phyloP scores from a whole-genome alignment of 37 sponge, comb jelly and placozoan species.

The Ephydatia muelleri region DNA sequence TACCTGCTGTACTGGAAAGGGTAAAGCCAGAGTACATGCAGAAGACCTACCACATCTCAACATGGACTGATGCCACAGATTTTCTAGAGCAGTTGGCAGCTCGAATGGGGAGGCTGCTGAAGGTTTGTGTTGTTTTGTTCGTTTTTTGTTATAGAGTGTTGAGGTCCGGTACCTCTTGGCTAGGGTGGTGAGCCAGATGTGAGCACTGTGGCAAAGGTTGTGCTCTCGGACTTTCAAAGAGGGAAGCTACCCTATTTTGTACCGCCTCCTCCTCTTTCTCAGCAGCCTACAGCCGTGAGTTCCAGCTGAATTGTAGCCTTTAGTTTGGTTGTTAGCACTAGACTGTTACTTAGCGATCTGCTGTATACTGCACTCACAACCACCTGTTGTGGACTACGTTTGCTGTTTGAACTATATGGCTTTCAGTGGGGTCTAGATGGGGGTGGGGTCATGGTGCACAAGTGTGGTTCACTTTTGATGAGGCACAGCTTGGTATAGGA shows the following conservation, averaged over 20 bases:
- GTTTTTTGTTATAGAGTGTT: background rate
- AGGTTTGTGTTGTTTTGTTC: slow-evolving; percentile 42
- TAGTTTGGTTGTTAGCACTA: background rate
- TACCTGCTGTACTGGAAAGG: slow-evolving; percentile 87
- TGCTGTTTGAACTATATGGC: no score
- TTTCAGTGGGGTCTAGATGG: no score
- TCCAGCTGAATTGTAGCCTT: background rate
- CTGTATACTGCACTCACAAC: no score
- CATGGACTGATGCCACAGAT: slow-evolving; percentile 80
- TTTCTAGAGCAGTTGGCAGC: slow-evolving; percentile 84
- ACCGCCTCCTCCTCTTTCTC: slow-evolving; percentile 57
- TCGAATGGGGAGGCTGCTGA: slow-evolving; percentile 82
- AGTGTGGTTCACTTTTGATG: no score
- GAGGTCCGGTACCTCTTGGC: background rate
- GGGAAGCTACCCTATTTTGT: slow-evolving; percentile 97
- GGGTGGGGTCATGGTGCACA: no score
- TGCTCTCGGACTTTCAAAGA: slow-evolving; percentile 96
- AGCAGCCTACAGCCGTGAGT: background rate
- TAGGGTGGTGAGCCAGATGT: slow-evolving; percentile 95
- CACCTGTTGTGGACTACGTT: no score
- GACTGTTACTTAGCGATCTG: background rate
- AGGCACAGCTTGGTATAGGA: no score
- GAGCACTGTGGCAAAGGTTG: slow-evolving; percentile 86
- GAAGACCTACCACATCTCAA: slow-evolving; percentile 78
- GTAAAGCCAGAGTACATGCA: slow-evolving; percentile 82